phyloP scores from a whole-genome alignment of 2,797 vertebrate species.

The Halcyon smyrnensis region DNA sequence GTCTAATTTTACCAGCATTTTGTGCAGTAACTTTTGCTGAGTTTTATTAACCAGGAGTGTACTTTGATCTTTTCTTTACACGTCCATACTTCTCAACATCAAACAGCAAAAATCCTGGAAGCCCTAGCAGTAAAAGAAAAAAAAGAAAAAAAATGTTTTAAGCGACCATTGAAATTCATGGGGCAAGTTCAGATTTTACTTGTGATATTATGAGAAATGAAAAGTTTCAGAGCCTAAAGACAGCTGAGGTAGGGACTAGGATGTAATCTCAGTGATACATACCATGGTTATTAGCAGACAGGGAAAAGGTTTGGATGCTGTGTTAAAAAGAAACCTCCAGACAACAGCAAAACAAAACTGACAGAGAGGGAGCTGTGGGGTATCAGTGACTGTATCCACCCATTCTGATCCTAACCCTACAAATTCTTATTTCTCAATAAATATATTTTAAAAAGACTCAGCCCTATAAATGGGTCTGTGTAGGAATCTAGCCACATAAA shows the following conservation, averaged over 20 bases:
- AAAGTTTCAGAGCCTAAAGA: neutral
- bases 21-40: constrained; percentile 51
- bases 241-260: neutral
- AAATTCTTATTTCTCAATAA: neutral
- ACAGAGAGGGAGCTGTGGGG: neutral
- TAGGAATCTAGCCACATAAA: neutral
- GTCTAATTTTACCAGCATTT: constrained; percentile 55
- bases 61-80: constrained; percentile 65
- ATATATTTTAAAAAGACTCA: neutral
- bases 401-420: neutral
- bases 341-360: neutral
- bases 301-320: neutral
- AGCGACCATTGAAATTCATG: constrained; percentile 23
- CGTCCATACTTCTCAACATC: constrained; percentile 41
- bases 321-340: neutral
- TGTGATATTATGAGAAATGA: neutral
- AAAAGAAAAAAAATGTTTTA: neutral
- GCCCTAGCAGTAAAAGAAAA: neutral
- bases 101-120: constrained; percentile 53
- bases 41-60: constrained; percentile 46
- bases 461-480: neutral
- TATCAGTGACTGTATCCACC: neutral
- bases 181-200: neutral
- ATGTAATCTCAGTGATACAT: neutral
- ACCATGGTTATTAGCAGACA: neutral